Evolutionary conservation across 2,888 invertebrate species (phyloP).

Genomic region (Monochamus alternatus): DNA sequence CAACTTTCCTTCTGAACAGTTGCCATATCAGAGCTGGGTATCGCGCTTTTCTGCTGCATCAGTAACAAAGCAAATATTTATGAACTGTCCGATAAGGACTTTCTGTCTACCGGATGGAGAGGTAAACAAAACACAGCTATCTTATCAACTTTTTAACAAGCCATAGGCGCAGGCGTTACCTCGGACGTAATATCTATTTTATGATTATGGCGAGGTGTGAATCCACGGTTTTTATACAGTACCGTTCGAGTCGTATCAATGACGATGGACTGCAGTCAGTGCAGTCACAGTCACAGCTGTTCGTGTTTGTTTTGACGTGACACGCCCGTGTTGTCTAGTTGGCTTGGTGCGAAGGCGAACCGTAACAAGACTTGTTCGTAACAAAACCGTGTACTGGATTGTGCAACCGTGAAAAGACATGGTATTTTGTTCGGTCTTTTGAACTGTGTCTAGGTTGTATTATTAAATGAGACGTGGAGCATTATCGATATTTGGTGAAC

Average conservation of each 20-base stretch:
- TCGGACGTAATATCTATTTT: neutral
- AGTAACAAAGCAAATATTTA: slow-evolving; percentile 7
- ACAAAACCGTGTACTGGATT: neutral
- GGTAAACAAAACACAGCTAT: slow-evolving; percentile 1
- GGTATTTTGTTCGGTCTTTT: neutral
- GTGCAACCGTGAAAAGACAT: neutral
- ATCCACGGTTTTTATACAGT: neutral
- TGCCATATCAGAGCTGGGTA: too few relatives aligned
- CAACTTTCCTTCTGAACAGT: too few relatives aligned
- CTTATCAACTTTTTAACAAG: neutral
- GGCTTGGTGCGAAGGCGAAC: neutral
- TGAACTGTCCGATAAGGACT: neutral
- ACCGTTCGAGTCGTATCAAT: neutral
- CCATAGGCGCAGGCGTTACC: slow-evolving; percentile 20
- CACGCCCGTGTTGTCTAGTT: slow-evolving; percentile 8
- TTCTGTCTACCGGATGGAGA: neutral
- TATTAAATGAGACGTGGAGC: neutral
- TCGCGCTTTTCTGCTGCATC: neutral
- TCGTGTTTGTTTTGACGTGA: slow-evolving; percentile 7
- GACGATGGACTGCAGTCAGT: slow-evolving; percentile 27
- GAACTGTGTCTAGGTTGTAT: neutral
- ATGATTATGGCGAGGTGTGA: neutral
- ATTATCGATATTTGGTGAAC: slow-evolving; percentile 8
- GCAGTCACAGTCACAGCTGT: slow-evolving; percentile 19
- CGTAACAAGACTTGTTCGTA: neutral